phyloP scores from a whole-genome alignment of 2,113 vertebrate species.

The Pelodiscus sinensis region DNA sequence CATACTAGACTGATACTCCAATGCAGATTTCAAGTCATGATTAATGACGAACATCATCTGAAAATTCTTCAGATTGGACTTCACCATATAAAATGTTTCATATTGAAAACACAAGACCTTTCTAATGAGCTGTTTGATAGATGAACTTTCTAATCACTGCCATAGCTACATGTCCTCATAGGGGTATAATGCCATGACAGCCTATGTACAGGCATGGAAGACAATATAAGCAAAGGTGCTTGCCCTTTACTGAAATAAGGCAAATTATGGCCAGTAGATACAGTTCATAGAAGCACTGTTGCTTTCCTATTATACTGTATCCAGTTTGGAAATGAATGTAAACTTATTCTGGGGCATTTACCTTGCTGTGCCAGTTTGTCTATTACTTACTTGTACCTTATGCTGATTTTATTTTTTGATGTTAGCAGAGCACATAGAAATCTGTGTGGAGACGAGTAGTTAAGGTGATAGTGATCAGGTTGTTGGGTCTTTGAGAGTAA shows the following conservation, averaged over 20 bases:
- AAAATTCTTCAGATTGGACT: constrained; percentile 79
- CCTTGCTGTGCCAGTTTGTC: constrained; percentile 80
- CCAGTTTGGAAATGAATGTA: constrained; percentile 83
- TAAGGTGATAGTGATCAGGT: constrained; percentile 65
- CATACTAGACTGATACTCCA: constrained; percentile 56
- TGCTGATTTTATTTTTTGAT: constrained; percentile 67
- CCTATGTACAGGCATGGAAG: constrained; percentile 55
- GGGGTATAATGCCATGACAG: constrained; percentile 56
- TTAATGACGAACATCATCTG: constrained; percentile 77
- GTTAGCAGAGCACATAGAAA: constrained; percentile 74
- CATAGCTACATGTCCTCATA: constrained; percentile 69
- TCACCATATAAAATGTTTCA: constrained; percentile 85
- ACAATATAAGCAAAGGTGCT: constrained; percentile 59
- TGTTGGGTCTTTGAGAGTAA: constrained; percentile 61
- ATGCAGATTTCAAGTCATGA: constrained; percentile 73
- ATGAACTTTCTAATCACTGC: constrained; percentile 78
- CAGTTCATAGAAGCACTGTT: constrained; percentile 59
- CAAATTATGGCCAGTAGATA: constrained; percentile 74
- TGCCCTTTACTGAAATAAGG: constrained; percentile 65
- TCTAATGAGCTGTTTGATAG: constrained; percentile 77
- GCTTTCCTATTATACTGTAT: constrained; percentile 69
- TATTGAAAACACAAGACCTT: constrained; percentile 86
- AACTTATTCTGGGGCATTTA: constrained; percentile 78
- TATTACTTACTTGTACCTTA: constrained; percentile 71
- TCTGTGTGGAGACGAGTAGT: constrained; percentile 65